Percentiles rank a stretch among this genome's conserved stretches.
Conservation (phyloP, 1,140 invertebrate species). For the Papilio xuthus region DNA sequence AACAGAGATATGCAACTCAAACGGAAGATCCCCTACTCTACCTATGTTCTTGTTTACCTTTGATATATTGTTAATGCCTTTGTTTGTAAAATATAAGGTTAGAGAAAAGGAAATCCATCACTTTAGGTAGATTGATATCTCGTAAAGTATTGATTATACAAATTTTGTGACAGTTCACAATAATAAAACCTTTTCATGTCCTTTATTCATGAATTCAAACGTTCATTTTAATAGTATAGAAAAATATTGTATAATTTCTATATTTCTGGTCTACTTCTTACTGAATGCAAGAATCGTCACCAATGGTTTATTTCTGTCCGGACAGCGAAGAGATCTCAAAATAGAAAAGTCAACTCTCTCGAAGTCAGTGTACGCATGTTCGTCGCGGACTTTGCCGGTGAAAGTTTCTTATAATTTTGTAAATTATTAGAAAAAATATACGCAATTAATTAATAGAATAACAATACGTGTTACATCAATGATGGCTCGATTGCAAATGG, state of each 20-base stretch:
- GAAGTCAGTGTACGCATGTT: constrained; percentile 64
- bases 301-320: constrained; percentile 74
- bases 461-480: constrained; percentile 37
- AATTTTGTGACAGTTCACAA: too few species aligned
- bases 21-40: not conserved
- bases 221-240: not conserved
- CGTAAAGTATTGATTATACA: too few species aligned
- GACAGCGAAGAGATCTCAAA: constrained; percentile 66
- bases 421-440: not conserved
- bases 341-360: constrained; percentile 77
- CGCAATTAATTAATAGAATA: constrained; percentile 17
- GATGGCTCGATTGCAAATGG: constrained; percentile 56
- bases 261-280: constrained; percentile 38
- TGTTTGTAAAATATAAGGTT: not conserved
- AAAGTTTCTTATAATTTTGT: not conserved
- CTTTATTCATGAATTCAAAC: too few species aligned
- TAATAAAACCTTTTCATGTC: too few species aligned
- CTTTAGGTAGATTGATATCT: too few species aligned
- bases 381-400: constrained; percentile 43
- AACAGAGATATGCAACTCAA: constrained; percentile 10
- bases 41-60: constrained; percentile 2
- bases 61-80: not conserved
- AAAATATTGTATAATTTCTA: not conserved
- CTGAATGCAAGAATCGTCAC: constrained; percentile 58
- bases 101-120: too few species aligned